These are phyloP conservation scores for Lordiphosa collinella DNA, from an alignment of 1,140 invertebrate genomes.

Conservation along the genomic window DNA sequence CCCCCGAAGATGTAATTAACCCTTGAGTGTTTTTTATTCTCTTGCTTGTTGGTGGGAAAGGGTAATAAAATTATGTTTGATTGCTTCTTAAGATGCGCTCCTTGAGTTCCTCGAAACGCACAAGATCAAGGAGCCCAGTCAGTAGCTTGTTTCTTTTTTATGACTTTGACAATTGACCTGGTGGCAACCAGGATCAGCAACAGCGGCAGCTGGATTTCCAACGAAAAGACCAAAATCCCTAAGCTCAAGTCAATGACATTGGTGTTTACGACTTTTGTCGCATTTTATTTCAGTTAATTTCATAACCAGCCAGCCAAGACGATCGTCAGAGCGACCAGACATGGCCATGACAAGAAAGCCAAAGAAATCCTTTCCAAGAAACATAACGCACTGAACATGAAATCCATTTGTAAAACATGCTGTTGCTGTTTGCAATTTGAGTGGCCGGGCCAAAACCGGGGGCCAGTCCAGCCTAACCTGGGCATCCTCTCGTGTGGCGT, in stretches of 20 bases:
- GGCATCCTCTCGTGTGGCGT: conserved; percentile 23
- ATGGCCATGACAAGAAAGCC: conserved; percentile 67
- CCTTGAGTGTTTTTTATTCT: conserved; percentile 43
- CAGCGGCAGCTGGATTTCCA: conserved; percentile 26
- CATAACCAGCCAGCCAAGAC: conserved; percentile 28
- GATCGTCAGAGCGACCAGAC: conserved; percentile 37
- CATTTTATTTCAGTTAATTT: conserved; percentile 56
- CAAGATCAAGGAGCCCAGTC: conserved; percentile 28
- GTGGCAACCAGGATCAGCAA: conserved; percentile 37
- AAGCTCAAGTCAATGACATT: conserved; percentile 2
- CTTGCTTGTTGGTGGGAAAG: conserved; percentile 44
- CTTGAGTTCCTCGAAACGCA: conserved; percentile 35
- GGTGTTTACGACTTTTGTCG: conserved; percentile 53
- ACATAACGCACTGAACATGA: conserved; percentile 71
- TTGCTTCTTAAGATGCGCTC: conserved; percentile 52
- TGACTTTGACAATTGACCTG: conserved; percentile 68
- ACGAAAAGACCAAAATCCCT: neutral
- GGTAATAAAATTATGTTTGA: conserved; percentile 55
- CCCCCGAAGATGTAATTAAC: conserved; percentile 43
- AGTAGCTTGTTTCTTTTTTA: conserved; percentile 37
- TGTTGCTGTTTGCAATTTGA: conserved; percentile 52
- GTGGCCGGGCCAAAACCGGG: conserved; percentile 39
- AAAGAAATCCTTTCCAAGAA: conserved; percentile 73
- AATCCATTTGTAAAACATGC: conserved; percentile 74
- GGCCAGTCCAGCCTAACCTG: conserved; percentile 33